These are phyloP conservation scores for Trachelipus rathkii DNA, from an alignment of 1,140 invertebrate species.

Conservation along the genomic window DNA sequence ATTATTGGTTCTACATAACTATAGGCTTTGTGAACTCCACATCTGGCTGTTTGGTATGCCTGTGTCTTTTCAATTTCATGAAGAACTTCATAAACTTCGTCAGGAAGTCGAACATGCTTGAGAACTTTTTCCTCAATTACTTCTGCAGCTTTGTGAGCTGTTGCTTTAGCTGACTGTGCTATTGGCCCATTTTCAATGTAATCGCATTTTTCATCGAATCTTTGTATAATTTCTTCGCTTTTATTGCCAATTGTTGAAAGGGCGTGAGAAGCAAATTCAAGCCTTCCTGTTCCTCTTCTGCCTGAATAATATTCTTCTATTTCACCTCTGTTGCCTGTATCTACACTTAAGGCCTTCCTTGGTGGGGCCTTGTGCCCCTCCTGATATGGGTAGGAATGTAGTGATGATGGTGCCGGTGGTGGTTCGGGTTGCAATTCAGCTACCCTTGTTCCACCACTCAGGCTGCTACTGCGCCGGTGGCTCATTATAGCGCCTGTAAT, in stretches of 20 bases:
- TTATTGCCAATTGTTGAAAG: background rate
- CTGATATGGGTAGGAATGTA: background rate
- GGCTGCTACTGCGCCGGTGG: slow-evolving; percentile 8
- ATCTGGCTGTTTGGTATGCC: background rate
- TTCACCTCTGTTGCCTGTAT: background rate
- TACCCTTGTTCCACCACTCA: slow-evolving; percentile 8
- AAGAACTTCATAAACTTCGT: slow-evolving; percentile 7
- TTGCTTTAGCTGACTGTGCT: background rate
- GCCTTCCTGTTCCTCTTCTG: background rate
- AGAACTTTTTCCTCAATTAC: slow-evolving; percentile 1
- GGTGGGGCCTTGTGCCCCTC: background rate
- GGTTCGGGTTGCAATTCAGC: slow-evolving; percentile 4
- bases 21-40: background rate
- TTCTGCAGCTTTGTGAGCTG: background rate
- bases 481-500: slow-evolving; percentile 7
- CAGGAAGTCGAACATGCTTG: background rate
- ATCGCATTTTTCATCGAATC: background rate
- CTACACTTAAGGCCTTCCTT: background rate
- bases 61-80: slow-evolving; percentile 5
- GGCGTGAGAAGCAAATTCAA: background rate
- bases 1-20: slow-evolving; percentile 6
- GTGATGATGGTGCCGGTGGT: background rate
- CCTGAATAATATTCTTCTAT: background rate
- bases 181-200: slow-evolving; percentile 1
- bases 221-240: background rate